phyloP scores from a whole-genome alignment of 2,113 vertebrate species.

The Perognathus longimembris region DNA sequence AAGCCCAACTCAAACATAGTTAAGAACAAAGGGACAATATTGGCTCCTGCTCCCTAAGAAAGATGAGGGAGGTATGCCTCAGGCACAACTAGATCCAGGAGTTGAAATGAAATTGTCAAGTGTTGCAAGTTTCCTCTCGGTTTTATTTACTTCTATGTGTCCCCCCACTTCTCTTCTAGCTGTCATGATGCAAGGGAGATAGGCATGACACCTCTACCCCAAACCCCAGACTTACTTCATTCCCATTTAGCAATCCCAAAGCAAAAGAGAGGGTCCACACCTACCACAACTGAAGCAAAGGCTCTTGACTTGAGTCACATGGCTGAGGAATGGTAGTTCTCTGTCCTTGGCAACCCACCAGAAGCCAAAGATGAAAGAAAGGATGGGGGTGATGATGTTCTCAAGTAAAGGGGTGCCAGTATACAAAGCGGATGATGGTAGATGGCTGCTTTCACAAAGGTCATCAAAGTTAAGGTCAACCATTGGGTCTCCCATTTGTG shows the following conservation, averaged over 20 bases:
- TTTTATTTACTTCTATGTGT: background rate
- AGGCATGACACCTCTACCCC: background rate
- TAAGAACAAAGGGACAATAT: constrained; percentile 33
- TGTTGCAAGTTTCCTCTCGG: background rate
- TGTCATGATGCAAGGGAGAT: background rate
- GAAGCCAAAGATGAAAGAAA: background rate
- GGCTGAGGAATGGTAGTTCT: background rate
- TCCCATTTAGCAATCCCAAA: background rate
- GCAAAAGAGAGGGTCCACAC: background rate
- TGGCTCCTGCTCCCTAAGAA: background rate
- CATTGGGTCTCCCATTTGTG: background rate
- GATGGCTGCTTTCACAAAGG: background rate
- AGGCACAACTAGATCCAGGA: background rate
- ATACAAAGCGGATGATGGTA: background rate
- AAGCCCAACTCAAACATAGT: constrained; percentile 14
- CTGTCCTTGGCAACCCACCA: background rate
- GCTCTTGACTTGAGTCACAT: background rate
- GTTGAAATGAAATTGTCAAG: background rate
- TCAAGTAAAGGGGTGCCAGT: background rate
- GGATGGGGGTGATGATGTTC: background rate
- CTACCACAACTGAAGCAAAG: background rate
- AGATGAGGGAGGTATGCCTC: background rate
- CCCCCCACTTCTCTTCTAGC: background rate
- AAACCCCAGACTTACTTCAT: background rate
- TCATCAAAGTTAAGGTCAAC: background rate